Conservation (phyloP, 2,113 vertebrate genomes). For the Neolamprologus sp. region DNA sequence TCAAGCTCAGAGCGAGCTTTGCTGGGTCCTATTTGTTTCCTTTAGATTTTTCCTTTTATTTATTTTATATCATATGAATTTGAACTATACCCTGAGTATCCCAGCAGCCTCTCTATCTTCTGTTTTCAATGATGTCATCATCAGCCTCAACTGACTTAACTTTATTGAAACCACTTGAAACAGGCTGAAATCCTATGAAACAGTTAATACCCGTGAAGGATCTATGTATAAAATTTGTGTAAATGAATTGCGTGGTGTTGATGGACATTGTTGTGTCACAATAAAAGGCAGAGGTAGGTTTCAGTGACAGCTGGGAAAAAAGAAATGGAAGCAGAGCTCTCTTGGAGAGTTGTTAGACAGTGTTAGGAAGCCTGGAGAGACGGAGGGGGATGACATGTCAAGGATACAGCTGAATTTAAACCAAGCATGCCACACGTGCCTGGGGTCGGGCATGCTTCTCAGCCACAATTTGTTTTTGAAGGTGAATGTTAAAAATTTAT, state of each 20-base stretch:
- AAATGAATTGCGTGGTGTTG: accelerated
- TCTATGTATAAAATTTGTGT: accelerated
- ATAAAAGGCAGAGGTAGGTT: neutral
- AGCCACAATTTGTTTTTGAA: neutral
- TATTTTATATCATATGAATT: neutral
- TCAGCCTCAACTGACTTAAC: neutral
- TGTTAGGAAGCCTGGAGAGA: neutral
- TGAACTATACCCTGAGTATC: neutral
- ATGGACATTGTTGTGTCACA: neutral
- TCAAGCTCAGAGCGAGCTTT: neutral
- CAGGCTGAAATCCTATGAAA: neutral
- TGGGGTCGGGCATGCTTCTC: accelerated
- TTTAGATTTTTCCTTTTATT: accelerated
- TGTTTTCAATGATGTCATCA: neutral
- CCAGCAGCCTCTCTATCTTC: accelerated
- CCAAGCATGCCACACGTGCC: neutral
- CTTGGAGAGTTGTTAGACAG: neutral
- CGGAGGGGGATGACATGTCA: neutral
- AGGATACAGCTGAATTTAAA: neutral
- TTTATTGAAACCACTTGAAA: neutral
- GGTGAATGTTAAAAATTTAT: neutral
- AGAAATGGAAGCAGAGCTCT: neutral
- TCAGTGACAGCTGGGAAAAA: neutral
- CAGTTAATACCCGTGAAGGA: neutral
- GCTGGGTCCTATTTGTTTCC: neutral